Percentiles rank a stretch among this genome's conserved stretches.
Evolutionary conservation across 2,113 vertebrate species (phyloP).

Genomic region (Menidia beryllina): DNA sequence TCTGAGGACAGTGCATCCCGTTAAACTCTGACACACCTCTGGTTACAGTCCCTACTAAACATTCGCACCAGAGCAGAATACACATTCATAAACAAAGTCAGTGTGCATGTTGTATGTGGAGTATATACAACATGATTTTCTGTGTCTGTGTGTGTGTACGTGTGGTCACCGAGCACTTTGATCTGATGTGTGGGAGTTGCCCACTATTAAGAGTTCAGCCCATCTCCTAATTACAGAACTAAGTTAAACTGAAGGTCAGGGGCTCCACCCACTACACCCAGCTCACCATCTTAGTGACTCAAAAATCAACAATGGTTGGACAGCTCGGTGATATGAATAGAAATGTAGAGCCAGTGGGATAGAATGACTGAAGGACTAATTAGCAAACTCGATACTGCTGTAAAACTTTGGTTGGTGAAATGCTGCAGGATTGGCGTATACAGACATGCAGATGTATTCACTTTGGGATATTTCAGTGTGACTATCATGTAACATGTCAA

Average conservation of each 20-base stretch:
- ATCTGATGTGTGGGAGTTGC: conserved; percentile 68
- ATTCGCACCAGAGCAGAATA: too few relatives aligned
- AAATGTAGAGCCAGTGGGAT: conserved; percentile 11
- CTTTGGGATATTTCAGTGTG: conserved; percentile 12
- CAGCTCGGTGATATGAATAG: conserved; percentile 56
- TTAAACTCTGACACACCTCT: conserved; percentile 24
- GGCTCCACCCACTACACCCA: conserved; percentile 66
- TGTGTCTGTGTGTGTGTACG: conserved; percentile 43
- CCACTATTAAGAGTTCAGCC: conserved; percentile 58
- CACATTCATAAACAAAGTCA: conserved; percentile 43
- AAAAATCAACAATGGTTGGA: conserved; percentile 54
- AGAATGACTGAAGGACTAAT: conserved; percentile 40
- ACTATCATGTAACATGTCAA: conserved; percentile 56
- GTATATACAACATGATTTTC: conserved; percentile 21
- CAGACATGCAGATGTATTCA: conserved; percentile 21
- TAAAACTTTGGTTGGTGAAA: conserved; percentile 59
- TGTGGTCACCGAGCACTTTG: conserved; percentile 70
- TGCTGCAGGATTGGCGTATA: conserved; percentile 10
- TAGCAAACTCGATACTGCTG: conserved; percentile 40
- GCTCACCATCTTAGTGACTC: conserved; percentile 37
- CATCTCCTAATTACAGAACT: conserved; percentile 73
- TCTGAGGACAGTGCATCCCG: conserved; percentile 55
- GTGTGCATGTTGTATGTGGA: conserved; percentile 11
- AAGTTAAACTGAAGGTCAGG: conserved; percentile 56
- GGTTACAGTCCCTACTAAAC: conserved; percentile 45